Evolutionary conservation across 2,888 invertebrate species (phyloP), one percentile per base, ranked within the genome.

Genomic region (Phengaris alcon): DNA sequence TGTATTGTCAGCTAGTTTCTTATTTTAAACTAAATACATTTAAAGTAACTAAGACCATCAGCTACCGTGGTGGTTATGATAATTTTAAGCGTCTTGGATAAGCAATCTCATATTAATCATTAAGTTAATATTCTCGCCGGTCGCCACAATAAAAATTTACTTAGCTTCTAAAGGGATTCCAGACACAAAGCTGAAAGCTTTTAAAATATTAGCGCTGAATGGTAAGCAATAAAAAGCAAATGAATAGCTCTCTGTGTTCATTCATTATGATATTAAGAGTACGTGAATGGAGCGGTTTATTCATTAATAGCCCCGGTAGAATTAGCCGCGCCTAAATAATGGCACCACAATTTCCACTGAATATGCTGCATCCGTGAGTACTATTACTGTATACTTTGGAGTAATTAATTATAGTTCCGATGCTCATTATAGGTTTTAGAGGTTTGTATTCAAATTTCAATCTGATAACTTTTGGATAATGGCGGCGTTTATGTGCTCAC

Each of bases 271-370:
- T 72, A 54, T 72, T 52, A 72, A 72, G 72, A 22, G 52, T 13
- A 72, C 9, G 35, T 72, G 72, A 72, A 72, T 72, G 72, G 72
- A 54, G 52, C 52, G 72, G 72, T 35, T 54, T 72, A 52, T 35
- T 54, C 54, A 52, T 54, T 52, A 72, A 72, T 72, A 54, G 52
- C 72, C 70, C 22, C 52, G 13, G 72, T 52, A 22, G 72, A 72
- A 72, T 72, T 72, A 72, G 72, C 72, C 51, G 54, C 72, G 51
- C 72, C 51, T 72, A 72, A 72, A 72, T 72, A 54, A 72, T 54
- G 72, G 35, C 35, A 12, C 51, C 72, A 22, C 51, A 72, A 52
- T 54, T 15, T 22, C 13, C 52, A 35, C 12, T n/a, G 44, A 68
- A 44, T 68, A 6, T 52, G 44, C 44, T 68, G 48, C 48, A 46